Evolutionary conservation across 2,888 invertebrate species (phyloP).

Genomic region (Eledona agricola): DNA sequence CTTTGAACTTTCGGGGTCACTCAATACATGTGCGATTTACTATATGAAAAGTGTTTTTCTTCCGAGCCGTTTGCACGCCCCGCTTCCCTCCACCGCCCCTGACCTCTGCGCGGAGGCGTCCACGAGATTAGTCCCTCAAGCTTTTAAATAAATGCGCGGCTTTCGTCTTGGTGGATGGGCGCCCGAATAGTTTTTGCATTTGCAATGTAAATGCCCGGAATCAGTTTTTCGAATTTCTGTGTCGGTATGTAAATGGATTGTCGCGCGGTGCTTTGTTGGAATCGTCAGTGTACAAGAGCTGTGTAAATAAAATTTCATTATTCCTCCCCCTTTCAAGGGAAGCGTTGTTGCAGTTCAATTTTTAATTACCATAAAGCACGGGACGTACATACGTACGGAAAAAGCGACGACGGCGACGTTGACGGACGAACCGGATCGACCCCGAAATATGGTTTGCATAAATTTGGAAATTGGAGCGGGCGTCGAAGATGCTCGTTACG

Average conservation of each 20-base stretch:
- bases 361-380: slow-evolving; percentile 30
- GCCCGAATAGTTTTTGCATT: slow-evolving; percentile 42
- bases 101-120: slow-evolving; percentile 4
- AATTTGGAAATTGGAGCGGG: slow-evolving; percentile 23
- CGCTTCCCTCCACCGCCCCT: slow-evolving; percentile 9
- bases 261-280: slow-evolving; percentile 39
- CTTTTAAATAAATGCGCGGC: no score
- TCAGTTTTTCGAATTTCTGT: slow-evolving; percentile 46
- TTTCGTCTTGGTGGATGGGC: no score
- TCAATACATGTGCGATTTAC: slow-evolving; percentile 55
- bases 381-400: slow-evolving; percentile 3
- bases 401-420: neutral
- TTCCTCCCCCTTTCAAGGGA: slow-evolving; percentile 28
- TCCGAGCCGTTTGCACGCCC: slow-evolving; percentile 38
- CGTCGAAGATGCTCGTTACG: slow-evolving; percentile 43
- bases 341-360: slow-evolving; percentile 27
- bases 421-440: slow-evolving; percentile 1
- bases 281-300: slow-evolving; percentile 40
- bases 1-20: slow-evolving; percentile 55
- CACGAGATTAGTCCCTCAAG: no score
- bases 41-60: slow-evolving; percentile 48
- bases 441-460: slow-evolving; percentile 38
- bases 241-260: slow-evolving; percentile 47
- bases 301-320: slow-evolving; percentile 38
- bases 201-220: slow-evolving; percentile 48